phyloP scores from a whole-genome alignment of 2,797 vertebrate species.

The Anolis apletophallus region DNA sequence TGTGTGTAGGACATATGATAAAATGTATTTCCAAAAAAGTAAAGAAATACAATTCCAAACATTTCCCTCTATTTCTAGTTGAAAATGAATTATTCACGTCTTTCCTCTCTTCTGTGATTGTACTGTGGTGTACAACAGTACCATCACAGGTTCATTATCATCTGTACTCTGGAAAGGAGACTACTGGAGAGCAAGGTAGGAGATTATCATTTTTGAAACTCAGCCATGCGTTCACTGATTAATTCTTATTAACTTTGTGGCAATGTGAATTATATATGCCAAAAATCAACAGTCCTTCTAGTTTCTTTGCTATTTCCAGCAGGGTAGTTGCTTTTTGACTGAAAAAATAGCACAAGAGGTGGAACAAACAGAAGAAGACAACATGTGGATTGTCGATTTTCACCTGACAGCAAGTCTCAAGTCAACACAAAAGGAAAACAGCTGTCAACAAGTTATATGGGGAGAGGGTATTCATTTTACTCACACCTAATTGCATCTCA shows the following conservation, averaged over 20 bases:
- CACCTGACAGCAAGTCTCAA: slow-evolving; percentile 12
- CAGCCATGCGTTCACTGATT: neutral
- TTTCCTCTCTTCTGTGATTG: neutral
- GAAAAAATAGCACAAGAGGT: neutral
- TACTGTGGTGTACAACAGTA: neutral
- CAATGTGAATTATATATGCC: neutral
- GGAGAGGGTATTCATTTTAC: neutral
- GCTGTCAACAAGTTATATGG: neutral
- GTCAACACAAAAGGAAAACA: neutral
- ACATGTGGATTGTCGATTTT: neutral
- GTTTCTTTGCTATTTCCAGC: slow-evolving; percentile 23
- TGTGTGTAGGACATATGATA: neutral
- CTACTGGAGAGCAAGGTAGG: neutral
- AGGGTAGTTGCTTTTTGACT: neutral
- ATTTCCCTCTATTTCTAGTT: neutral
- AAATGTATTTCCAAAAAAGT: neutral
- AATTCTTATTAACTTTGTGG: neutral
- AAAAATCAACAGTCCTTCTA: neutral
- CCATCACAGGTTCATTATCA: neutral
- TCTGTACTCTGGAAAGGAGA: neutral
- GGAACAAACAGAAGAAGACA: neutral
- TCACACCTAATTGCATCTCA: slow-evolving; percentile 8
- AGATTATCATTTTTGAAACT: slow-evolving; percentile 29
- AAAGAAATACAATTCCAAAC: neutral
- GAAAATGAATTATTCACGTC: neutral